Percentiles rank a stretch among this genome's conserved stretches.
These are phyloP conservation scores for Haliclystus octoradiatus DNA, from an alignment of 30 jellyfish, hydroid and myxozoan genomes.

Conservation along the genomic window DNA sequence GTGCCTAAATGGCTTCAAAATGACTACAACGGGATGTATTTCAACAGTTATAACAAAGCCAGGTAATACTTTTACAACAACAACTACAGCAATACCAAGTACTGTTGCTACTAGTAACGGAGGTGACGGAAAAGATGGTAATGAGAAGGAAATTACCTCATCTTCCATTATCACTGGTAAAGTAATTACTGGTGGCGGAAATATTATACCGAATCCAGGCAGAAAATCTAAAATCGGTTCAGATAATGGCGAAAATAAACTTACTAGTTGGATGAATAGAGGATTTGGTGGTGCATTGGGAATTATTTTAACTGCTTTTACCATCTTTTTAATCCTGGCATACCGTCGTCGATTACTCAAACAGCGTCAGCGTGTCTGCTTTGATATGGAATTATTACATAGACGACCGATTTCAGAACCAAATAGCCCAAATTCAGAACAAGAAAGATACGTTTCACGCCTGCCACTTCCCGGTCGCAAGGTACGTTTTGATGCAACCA, in stretches of 20 bases:
- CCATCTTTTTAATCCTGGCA: constrained; percentile 42
- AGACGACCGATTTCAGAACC: no score
- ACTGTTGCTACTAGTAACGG: background rate
- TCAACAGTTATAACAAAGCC: background rate
- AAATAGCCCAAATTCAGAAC: no score
- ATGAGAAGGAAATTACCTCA: background rate
- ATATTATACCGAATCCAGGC: constrained; percentile 2
- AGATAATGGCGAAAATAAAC: background rate
- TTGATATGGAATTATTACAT: constrained; percentile 11
- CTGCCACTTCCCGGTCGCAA: no score
- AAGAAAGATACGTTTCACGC: no score
- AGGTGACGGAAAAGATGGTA: background rate
- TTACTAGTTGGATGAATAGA: constrained; percentile 56
- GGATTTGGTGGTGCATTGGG: constrained; percentile 69
- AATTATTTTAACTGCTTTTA: constrained; percentile 30
- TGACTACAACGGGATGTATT: no score
- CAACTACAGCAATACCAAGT: background rate
- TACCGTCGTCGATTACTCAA: constrained; percentile 18
- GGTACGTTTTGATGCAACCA: no score
- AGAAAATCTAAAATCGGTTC: background rate
- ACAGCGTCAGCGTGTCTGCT: constrained; percentile 8
- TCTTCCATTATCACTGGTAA: background rate
- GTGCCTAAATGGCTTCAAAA: no score
- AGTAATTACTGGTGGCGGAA: no score
- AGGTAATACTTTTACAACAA: background rate